Percentiles rank a stretch among this genome's conserved stretches.
These are phyloP conservation scores for Suillia variegata DNA, from an alignment of 2,888 invertebrate genomes.

Conservation along the genomic window DNA sequence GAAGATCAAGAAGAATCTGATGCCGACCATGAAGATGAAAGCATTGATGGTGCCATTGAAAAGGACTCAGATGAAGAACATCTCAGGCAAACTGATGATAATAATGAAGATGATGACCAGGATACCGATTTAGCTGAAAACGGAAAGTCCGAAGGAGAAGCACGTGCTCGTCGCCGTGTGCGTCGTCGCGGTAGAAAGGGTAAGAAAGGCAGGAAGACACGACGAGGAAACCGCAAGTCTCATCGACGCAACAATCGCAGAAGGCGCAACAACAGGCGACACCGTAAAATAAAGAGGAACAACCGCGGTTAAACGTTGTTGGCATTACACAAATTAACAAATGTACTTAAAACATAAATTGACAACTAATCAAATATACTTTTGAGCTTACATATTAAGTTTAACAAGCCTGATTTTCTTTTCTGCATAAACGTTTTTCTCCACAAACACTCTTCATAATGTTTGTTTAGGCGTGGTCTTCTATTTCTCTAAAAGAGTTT, in stretches of 20 bases:
- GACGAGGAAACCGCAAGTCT: neutral
- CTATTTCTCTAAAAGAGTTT: too few relatives aligned
- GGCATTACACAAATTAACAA: neutral
- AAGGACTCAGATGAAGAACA: too few relatives aligned
- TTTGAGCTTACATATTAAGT: too few relatives aligned
- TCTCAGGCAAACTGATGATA: neutral
- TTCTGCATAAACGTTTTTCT: too few relatives aligned
- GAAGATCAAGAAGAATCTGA: neutral
- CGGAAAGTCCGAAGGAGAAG: neutral
- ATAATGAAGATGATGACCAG: neutral
- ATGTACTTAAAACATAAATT: too few relatives aligned
- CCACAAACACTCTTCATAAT: too few relatives aligned
- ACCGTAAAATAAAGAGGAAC: neutral
- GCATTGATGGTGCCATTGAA: neutral
- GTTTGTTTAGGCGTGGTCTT: too few relatives aligned
- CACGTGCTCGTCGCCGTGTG: neutral
- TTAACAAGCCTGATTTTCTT: too few relatives aligned
- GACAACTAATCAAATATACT: too few relatives aligned
- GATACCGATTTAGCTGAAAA: neutral
- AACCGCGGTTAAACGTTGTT: slow-evolving; percentile 2
- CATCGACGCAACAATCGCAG: neutral
- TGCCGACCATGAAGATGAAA: neutral
- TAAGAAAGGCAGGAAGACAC: neutral
- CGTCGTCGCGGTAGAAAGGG: neutral
- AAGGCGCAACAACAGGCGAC: neutral